Evolutionary conservation across 2,113 vertebrate species (phyloP).

Genomic region (Alosa alosa): DNA sequence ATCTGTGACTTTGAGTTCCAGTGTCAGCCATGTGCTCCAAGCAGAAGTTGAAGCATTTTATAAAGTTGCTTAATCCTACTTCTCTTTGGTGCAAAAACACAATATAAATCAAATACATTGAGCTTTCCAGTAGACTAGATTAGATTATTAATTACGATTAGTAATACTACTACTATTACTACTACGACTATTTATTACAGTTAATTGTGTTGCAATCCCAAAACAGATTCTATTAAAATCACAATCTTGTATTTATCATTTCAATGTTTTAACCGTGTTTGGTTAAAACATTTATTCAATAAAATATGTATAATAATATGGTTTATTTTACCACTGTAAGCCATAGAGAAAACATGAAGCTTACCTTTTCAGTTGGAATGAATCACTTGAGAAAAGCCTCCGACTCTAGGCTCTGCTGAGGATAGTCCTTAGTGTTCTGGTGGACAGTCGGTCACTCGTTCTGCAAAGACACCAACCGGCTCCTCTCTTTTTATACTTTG

Average conservation of each 20-base stretch:
- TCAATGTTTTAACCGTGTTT: not conserved
- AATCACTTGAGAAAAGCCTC: slow-evolving; percentile 33
- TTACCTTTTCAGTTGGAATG: slow-evolving; percentile 35
- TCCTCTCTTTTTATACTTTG: slow-evolving; percentile 68
- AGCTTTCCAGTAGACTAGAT: not conserved
- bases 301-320: not conserved
- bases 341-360: not conserved
- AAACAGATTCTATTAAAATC: not conserved
- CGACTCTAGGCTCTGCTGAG: slow-evolving; percentile 15
- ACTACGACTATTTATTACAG: not conserved
- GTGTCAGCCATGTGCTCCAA: not conserved
- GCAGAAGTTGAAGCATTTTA: not conserved
- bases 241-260: not conserved
- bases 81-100: not conserved
- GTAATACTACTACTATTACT: too few species aligned
- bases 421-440: slow-evolving; percentile 43
- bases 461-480: slow-evolving; percentile 39
- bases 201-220: not conserved
- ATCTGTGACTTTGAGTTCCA: not conserved
- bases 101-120: not conserved
- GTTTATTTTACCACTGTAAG: not conserved
- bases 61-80: not conserved
- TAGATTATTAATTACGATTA: not conserved
- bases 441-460: slow-evolving; percentile 42
- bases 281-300: not conserved